Conservation (phyloP, 1,140 invertebrate species). For the Atta texana region DNA sequence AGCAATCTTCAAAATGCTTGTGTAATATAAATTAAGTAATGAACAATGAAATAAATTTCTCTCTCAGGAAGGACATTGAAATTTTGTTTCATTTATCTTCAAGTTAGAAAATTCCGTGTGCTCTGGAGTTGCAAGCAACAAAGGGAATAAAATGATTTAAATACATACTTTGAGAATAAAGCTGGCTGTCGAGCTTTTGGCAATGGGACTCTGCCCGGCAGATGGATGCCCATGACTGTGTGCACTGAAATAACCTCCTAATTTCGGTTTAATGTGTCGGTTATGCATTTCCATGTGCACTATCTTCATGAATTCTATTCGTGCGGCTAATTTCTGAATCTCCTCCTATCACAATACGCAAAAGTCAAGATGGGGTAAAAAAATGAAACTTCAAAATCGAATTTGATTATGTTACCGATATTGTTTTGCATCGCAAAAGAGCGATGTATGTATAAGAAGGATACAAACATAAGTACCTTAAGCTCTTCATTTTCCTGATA, state of each 20-base stretch:
- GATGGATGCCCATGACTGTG: conserved; percentile 76
- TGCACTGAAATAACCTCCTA: conserved; percentile 91
- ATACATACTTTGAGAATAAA: conserved; percentile 80
- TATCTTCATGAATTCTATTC: conserved; percentile 97
- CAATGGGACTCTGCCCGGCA: conserved; percentile 77
- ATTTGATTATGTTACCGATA: neutral
- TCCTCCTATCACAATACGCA: conserved; percentile 89
- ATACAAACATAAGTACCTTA: conserved; percentile 88
- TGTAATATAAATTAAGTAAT: neutral
- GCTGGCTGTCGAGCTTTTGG: conserved; percentile 79
- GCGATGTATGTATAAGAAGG: too few relatives aligned
- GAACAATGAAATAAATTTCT: neutral
- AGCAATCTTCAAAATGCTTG: neutral
- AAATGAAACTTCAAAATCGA: neutral
- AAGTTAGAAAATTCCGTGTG: neutral
- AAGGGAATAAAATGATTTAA: conserved; percentile 46
- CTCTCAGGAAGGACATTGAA: neutral
- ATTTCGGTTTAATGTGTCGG: conserved; percentile 93
- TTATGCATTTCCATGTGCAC: conserved; percentile 97
- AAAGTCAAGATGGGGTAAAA: neutral
- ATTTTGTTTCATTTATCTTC: neutral
- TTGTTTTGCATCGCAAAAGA: too few relatives aligned
- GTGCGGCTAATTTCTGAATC: conserved; percentile 95
- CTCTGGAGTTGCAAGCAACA: neutral
- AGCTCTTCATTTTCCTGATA: conserved; percentile 96